phyloP scores from a whole-genome alignment of 2,113 vertebrate species.

The Chiloscyllium plagiosum region DNA sequence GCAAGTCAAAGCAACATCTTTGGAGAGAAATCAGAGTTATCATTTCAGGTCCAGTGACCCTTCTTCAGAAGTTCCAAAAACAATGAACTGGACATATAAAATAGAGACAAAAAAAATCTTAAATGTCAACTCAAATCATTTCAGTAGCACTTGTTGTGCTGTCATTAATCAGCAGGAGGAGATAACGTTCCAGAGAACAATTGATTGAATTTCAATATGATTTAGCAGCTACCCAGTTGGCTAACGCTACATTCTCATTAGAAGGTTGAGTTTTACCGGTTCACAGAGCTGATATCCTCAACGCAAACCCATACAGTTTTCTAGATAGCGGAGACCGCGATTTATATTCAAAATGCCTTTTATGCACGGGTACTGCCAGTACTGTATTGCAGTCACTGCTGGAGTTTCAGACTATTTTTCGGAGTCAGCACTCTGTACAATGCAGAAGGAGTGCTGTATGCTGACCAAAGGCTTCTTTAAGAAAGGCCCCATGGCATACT shows the following conservation, averaged over 20 bases:
- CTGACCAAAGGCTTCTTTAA: background rate
- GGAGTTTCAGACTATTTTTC: background rate
- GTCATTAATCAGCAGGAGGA: background rate
- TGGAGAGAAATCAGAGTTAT: no score
- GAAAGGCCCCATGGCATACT: background rate
- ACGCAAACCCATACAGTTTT: background rate
- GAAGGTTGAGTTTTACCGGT: no score
- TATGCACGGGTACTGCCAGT: background rate
- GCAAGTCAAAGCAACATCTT: no score
- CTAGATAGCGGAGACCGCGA: background rate
- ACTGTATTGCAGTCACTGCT: background rate
- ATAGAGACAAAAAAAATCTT: background rate
- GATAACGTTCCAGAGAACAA: background rate
- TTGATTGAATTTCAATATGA: background rate
- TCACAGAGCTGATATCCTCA: background rate
- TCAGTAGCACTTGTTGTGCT: background rate
- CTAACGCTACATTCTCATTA: background rate
- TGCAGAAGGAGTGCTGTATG: background rate
- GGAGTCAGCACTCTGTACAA: background rate
- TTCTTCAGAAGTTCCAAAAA: background rate
- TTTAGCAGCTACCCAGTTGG: background rate
- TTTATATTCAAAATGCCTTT: background rate
- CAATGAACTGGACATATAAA: background rate
- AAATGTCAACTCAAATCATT: background rate
- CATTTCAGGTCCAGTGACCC: no score